A percentile compares a stretch with the other conserved stretches of the same genome.
Conservation (phyloP, 2,888 invertebrate species). For the Polymixis lichenea region DNA sequence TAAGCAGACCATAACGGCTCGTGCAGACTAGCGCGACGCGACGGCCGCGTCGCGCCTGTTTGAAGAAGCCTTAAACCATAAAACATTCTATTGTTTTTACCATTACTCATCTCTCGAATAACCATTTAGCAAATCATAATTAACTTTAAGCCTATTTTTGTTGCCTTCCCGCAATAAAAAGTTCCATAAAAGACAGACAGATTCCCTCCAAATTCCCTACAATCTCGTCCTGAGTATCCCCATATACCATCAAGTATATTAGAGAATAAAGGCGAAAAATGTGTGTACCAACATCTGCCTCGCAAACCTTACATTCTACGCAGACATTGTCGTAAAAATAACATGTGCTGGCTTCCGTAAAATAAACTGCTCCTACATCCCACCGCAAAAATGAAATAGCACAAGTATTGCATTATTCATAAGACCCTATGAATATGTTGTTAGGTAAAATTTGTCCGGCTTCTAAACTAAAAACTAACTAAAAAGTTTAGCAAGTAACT, state of each 20-base stretch:
- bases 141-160: conserved; percentile 40
- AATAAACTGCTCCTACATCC: conserved; percentile 38
- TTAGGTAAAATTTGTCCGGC: conserved; percentile 4
- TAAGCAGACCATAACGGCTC: not conserved
- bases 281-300: conserved; percentile 45
- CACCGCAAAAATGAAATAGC: conserved; percentile 44
- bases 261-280: conserved; percentile 52
- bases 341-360: conserved; percentile 53
- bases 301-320: conserved; percentile 46
- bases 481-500: conserved; percentile 15
- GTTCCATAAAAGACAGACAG: conserved; percentile 31
- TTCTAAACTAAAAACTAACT: conserved; percentile 26
- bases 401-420: conserved; percentile 54
- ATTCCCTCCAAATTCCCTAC: conserved; percentile 36
- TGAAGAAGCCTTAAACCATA: no score
- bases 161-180: conserved; percentile 42
- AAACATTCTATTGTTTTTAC: conserved; percentile 12
- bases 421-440: conserved; percentile 30
- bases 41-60: no score
- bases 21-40: no score
- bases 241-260: conserved; percentile 40
- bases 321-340: conserved; percentile 58
- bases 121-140: conserved; percentile 47
- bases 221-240: conserved; percentile 37
- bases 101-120: conserved; percentile 9